These are phyloP conservation scores for Ceratina australensis DNA, from an alignment of 1,140 invertebrate species.

Conservation along the genomic window DNA sequence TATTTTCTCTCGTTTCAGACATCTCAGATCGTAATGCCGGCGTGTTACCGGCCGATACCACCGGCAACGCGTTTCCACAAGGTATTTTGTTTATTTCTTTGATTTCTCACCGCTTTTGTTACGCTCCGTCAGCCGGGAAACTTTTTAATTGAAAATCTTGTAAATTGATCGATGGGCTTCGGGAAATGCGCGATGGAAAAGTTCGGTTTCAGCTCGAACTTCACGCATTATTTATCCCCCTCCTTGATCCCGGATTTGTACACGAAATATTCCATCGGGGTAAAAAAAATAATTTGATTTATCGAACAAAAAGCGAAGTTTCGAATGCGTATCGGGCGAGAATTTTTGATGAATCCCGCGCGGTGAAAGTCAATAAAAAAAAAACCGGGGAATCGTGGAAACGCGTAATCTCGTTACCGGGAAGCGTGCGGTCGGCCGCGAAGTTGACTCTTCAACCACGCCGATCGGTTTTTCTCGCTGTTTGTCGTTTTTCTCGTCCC, in stretches of 20 bases:
- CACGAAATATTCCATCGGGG: too few relatives aligned
- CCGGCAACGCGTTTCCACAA: conserved; percentile 86
- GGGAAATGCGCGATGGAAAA: too few relatives aligned
- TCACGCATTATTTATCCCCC: too few relatives aligned
- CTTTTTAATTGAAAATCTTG: too few relatives aligned
- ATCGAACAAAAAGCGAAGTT: not conserved
- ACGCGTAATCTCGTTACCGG: conserved; percentile 16
- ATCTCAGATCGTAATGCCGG: conserved; percentile 88
- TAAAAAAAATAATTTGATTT: not conserved
- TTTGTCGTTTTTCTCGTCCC: not conserved
- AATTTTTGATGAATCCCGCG: not conserved
- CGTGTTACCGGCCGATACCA: conserved; percentile 89
- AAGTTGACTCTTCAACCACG: conserved; percentile 1
- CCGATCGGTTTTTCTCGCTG: not conserved
- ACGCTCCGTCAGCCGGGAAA: too few relatives aligned
- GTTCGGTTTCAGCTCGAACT: too few relatives aligned
- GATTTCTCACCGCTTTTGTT: not conserved
- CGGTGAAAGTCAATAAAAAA: not conserved
- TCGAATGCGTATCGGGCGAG: not conserved
- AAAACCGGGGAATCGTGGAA: not conserved
- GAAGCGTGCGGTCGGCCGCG: not conserved
- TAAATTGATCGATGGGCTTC: too few relatives aligned
- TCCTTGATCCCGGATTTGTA: too few relatives aligned
- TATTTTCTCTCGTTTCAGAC: conserved; percentile 84
- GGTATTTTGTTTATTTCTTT: conserved; percentile 79